Evolutionary conservation across 2,797 vertebrate species (phyloP).

Genomic region (Ataeniobius toweri): DNA sequence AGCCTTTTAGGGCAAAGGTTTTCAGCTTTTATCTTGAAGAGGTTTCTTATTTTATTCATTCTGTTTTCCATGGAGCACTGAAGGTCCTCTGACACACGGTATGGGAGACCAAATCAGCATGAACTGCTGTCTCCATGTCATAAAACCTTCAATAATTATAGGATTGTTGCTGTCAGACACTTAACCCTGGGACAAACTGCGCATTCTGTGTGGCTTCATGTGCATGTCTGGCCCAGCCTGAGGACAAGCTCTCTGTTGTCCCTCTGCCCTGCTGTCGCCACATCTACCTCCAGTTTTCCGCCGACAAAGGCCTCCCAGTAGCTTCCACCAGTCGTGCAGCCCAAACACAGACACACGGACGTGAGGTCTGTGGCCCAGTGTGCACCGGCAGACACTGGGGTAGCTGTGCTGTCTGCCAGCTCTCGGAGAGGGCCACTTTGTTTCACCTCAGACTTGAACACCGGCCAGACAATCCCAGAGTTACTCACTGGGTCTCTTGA

Average conservation of each 20-base stretch:
- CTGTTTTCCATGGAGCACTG: constrained; percentile 1
- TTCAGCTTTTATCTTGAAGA: background rate
- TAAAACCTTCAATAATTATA: constrained; percentile 29
- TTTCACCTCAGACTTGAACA: constrained; percentile 71
- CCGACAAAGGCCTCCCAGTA: constrained; percentile 67
- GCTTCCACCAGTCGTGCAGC: constrained; percentile 25
- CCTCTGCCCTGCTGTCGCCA: constrained; percentile 32
- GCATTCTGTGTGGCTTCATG: constrained; percentile 24
- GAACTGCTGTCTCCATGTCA: constrained; percentile 25
- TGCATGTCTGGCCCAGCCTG: constrained; percentile 11
- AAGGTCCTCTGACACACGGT: background rate
- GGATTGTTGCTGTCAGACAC: constrained; percentile 36
- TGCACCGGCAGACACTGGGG: constrained; percentile 59
- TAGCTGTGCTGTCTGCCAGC: constrained; percentile 66
- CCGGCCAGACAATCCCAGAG: constrained; percentile 56
- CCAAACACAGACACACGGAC: constrained; percentile 22
- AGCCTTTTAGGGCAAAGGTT: background rate
- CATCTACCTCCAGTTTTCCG: constrained; percentile 56
- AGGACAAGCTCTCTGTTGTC: constrained; percentile 59
- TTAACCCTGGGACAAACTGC: constrained; percentile 26
- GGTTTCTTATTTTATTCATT: background rate
- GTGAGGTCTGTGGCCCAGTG: constrained; percentile 47
- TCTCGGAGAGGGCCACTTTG: constrained; percentile 66
- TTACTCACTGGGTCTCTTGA: constrained; percentile 71
- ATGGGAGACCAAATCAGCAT: background rate